Conservation (phyloP, 2,888 invertebrate genomes). For the Nasonia oneida region DNA sequence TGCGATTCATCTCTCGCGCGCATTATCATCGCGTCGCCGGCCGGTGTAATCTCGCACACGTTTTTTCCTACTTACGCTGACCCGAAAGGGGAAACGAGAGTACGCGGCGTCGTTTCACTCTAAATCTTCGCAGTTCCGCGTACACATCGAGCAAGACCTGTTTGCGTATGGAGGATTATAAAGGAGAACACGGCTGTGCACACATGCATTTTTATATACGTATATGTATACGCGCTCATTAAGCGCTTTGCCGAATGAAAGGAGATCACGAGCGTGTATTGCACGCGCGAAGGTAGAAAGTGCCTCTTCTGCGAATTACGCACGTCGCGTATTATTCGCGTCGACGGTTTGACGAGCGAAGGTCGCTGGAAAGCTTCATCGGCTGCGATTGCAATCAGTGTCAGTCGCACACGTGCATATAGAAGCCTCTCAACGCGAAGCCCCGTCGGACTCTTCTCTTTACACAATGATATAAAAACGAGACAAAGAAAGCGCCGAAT, state of each 20-base stretch:
- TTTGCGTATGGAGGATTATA: background rate
- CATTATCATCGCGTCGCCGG: background rate
- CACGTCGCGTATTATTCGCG: conserved; percentile 4
- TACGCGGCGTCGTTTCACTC: conserved; percentile 40
- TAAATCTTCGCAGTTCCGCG: conserved; percentile 35
- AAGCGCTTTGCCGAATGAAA: conserved; percentile 44
- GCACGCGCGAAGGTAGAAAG: conserved; percentile 28
- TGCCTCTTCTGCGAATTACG: no score
- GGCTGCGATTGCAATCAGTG: conserved; percentile 9
- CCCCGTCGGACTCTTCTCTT: background rate
- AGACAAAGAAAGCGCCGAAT: background rate
- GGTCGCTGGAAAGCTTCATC: conserved; percentile 1
- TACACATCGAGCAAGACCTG: background rate
- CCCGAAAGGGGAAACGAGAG: conserved; percentile 32
- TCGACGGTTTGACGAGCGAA: background rate
- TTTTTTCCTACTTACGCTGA: conserved; percentile 14
- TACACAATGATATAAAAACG: background rate
- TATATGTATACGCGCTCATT: conserved; percentile 22
- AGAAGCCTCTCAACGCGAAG: conserved; percentile 7
- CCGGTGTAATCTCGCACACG: background rate
- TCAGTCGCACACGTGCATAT: background rate
- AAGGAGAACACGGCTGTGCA: background rate
- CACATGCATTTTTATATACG: background rate
- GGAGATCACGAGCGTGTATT: conserved; percentile 20
- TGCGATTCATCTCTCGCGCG: conserved; percentile 14